Base-by-base conservation (phyloP, 2,113 vertebrate genomes). In the Passer domesticus region DNA sequence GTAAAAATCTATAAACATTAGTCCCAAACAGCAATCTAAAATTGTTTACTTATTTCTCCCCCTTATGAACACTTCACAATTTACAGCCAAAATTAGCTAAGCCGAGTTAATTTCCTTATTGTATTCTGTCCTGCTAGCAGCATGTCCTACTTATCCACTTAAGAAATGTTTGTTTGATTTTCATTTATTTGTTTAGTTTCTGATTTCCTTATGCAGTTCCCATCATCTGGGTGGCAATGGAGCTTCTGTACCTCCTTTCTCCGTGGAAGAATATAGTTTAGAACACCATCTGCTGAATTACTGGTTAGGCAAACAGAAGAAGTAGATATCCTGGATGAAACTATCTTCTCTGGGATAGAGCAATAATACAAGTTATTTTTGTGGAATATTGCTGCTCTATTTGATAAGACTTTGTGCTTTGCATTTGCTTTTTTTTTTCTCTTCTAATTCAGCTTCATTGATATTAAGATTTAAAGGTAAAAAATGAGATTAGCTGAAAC, bases 121-220 rank as follows among this genome's bases (percentile, higher is more conserved):
- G 66, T 92, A 76, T 72, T 94, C 77, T 74, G 60, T 69, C 83
- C 76, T 47, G 33, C 59, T 66, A 96, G 90, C 92, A 96, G 92
- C 90, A 86, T 93, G 91, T 95, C 92, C 76, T 96, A 62, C 95
- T 97, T 96, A 96, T 87, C 90, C 88, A 93, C 87, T 95, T 95
- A 97, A 95, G 84, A 80, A 70, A 83, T 91, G 91, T 91, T 96
- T 96, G 89, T 94, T 93, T 96, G 74, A 81, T 95, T 96, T 93
- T 90, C 80, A 92, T 87, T 90, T 90, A 90, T 94, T 95, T 96
- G 87, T 95, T 97, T 96, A 90, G 87, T 82, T 97, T 96, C 87
- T 88, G 64, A 93, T 96, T 95, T 96, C 87, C 80, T 93, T 96
- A 87, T 66, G 73, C 88, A 73, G 89, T 96, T 96, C 85, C 67